Evolutionary conservation across 2,797 vertebrate genomes (phyloP), one percentile per base, ranked within the genome.

Genomic region (Fringilla coelebs): DNA sequence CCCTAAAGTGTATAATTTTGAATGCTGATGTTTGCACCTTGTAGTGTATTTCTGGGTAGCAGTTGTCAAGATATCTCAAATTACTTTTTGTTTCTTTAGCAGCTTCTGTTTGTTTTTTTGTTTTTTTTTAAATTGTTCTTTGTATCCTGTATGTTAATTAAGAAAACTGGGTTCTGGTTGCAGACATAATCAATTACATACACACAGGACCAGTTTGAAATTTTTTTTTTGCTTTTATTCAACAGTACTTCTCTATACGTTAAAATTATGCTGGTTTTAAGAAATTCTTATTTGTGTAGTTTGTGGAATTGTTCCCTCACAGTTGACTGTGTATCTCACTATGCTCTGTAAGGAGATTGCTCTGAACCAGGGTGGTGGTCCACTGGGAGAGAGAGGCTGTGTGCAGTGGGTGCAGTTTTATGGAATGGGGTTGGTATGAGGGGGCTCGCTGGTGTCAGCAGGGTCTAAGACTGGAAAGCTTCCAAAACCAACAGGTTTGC

Each of bases 361-460:
- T 60, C 11, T 51, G 15, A 13, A 43, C 5, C 12, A 31, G 6
- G 7, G 7, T 62, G 7, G 19, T 49, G 28, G n/a, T 16, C 15
- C 31, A 18, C 22, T 31, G 58, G 14, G 29, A 72, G 11, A 7
- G 6, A 34, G 7, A 51, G 3, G 3, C 12, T 49, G 19, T 34
- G 25, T 1, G 3, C 15, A 57, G 7, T 9, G 38, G 16, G 9
- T 46, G 6, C 9, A 28, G 9, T 55, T 60, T 34, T 71, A 43
- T 5, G 24, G 58, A 66, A 61, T 9, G 7, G 1, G 1, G 5
- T 18, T n/a, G 7, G 41, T 24, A 41, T 0, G 0, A 55, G 19
- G 9, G 15, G 7, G 21, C 10, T 58, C 25, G 8, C 4, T 28
- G 3, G 9, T 20, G 19, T 8, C 10, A 41, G 5, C 15, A 57